A percentile compares a stretch with the other conserved stretches of the same genome.
Evolutionary conservation across 2,888 invertebrate species (phyloP).

Genomic region (Unio delphinus): DNA sequence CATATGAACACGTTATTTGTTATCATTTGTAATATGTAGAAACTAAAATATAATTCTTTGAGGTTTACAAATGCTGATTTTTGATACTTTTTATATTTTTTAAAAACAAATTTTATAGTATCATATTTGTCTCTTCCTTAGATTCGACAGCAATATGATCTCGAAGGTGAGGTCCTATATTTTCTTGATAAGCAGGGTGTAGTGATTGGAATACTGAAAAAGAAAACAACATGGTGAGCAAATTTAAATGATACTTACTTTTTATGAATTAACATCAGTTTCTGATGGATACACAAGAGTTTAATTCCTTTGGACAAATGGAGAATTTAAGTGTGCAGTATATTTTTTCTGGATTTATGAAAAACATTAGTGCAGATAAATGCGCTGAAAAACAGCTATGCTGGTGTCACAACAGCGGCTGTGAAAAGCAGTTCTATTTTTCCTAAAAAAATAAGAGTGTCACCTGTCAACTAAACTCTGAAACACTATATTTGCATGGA

Average conservation of each 20-base stretch:
- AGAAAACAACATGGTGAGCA: constrained; percentile 73
- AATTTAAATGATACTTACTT: constrained; percentile 1
- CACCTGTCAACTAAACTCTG: no score
- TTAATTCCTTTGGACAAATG: not conserved
- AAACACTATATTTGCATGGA: no score
- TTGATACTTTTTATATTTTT: not conserved
- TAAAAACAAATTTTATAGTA: not conserved
- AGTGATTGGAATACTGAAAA: constrained; percentile 72
- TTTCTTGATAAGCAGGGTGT: constrained; percentile 67
- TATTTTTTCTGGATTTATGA: constrained; percentile 2
- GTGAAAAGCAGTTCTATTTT: no score
- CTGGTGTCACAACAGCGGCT: no score
- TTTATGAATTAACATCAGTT: not conserved
- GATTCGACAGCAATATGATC: constrained; percentile 66
- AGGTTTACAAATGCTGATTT: no score
- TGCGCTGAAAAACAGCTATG: no score
- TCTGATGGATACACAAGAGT: not conserved
- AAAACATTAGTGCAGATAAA: no score
- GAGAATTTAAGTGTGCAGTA: not conserved
- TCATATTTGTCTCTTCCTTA: constrained; percentile 17
- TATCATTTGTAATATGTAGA: no score
- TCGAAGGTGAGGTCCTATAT: constrained; percentile 72
- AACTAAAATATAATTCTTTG: no score
- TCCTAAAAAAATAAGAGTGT: no score
- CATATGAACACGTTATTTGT: no score